Evolutionary conservation across 2,113 vertebrate species (phyloP).

Genomic region (Peromyscus californicus): DNA sequence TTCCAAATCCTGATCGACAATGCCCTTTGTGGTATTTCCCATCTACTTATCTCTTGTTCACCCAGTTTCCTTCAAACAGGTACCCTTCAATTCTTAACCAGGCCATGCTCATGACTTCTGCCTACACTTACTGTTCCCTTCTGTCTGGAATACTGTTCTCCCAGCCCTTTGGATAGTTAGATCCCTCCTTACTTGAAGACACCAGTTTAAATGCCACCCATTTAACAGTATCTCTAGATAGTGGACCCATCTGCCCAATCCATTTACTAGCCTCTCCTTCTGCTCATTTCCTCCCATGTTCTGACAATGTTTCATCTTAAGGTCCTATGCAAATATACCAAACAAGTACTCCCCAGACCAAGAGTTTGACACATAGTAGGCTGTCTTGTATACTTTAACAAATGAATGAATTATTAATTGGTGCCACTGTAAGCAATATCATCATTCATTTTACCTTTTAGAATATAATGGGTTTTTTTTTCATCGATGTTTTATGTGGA

Average conservation of each 20-base stretch:
- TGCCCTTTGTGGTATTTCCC: neutral
- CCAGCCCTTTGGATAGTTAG: neutral
- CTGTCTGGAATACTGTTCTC: neutral
- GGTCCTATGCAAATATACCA: neutral
- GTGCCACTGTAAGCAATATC: neutral
- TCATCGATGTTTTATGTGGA: neutral
- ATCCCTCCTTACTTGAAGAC: neutral
- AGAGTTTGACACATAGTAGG: neutral
- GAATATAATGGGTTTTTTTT: neutral
- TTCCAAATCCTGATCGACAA: neutral
- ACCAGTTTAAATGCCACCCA: slow-evolving; percentile 8
- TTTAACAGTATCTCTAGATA: neutral
- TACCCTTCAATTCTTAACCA: neutral
- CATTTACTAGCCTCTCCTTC: neutral
- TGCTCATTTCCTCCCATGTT: neutral
- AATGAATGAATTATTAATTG: neutral
- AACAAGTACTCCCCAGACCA: neutral
- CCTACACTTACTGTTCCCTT: slow-evolving; percentile 7
- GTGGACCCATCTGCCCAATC: neutral
- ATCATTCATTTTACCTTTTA: neutral
- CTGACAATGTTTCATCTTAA: neutral
- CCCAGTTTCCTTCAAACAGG: neutral
- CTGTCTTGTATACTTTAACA: neutral
- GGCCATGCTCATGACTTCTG: neutral
- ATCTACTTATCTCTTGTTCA: neutral